Percentiles rank a stretch among this genome's conserved stretches.
phyloP scores from a whole-genome alignment of 2,113 vertebrate species.

The Micronisus gabar region DNA sequence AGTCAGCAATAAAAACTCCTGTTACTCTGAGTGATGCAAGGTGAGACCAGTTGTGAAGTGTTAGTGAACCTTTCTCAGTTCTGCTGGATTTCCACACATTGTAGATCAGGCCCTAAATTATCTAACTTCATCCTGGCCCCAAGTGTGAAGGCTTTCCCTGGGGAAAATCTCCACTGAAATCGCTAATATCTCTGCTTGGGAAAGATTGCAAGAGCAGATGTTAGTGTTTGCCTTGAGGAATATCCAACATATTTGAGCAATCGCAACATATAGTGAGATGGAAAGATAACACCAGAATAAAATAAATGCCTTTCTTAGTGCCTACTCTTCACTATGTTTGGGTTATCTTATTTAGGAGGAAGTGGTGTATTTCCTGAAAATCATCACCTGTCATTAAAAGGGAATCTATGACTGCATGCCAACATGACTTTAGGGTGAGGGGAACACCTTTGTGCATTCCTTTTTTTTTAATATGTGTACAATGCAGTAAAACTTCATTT shows the following conservation, averaged over 20 bases:
- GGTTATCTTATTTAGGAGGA: background rate
- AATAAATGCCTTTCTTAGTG: background rate
- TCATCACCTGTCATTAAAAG: background rate
- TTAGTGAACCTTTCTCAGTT: background rate
- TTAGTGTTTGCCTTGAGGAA: conserved; percentile 40
- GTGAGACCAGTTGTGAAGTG: background rate
- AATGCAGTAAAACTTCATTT: background rate
- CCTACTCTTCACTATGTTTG: background rate
- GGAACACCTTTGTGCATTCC: background rate
- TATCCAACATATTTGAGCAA: conserved; percentile 6
- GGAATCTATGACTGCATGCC: background rate
- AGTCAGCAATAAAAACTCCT: background rate
- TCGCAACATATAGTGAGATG: background rate
- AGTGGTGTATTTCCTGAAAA: background rate
- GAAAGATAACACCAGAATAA: conserved; percentile 24
- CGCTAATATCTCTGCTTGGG: background rate
- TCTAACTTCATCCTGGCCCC: background rate
- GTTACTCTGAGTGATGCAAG: background rate
- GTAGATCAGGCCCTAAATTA: background rate
- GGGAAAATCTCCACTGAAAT: background rate
- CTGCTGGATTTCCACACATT: background rate
- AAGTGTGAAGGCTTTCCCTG: background rate
- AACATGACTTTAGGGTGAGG: background rate
- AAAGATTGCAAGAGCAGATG: conserved; percentile 26
- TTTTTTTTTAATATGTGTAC: background rate